Percentiles rank a stretch among this genome's conserved stretches.
These are phyloP conservation scores for Sus cebifrons DNA, from an alignment of 2,797 vertebrate genomes.

Conservation along the genomic window DNA sequence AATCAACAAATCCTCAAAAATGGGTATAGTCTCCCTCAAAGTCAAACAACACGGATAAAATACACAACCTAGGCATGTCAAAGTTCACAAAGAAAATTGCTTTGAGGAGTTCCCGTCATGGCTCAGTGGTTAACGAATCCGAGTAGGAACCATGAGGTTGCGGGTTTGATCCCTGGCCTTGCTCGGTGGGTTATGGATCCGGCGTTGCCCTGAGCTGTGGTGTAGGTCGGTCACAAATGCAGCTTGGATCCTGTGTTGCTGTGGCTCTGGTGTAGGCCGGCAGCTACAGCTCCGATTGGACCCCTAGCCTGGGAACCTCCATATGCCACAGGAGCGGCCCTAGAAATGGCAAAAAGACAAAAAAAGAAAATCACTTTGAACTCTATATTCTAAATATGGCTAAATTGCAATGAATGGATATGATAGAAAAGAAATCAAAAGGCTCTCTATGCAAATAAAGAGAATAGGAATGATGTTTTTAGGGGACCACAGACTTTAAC, in stretches of 20 bases:
- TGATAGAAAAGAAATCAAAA: not conserved
- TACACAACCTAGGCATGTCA: not conserved
- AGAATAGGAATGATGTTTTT: not conserved
- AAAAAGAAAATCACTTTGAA: not conserved
- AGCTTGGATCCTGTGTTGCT: no score
- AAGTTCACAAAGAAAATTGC: not conserved
- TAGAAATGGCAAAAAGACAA: no score
- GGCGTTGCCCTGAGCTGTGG: no score
- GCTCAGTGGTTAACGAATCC: no score
- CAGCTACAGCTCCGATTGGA: no score
- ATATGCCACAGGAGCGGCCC: no score
- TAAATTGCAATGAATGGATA: not conserved
- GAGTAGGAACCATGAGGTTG: no score
- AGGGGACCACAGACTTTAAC: not conserved
- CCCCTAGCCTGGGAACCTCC: no score
- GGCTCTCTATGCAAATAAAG: not conserved
- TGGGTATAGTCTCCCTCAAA: not conserved
- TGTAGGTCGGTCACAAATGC: no score
- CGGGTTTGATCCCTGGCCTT: no score
- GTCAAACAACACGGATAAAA: not conserved
- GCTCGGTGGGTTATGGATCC: no score
- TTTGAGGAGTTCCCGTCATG: not conserved
- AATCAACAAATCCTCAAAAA: not conserved
- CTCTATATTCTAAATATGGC: not conserved
- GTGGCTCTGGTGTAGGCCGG: no score